Base-by-base conservation (phyloP, 2,797 vertebrate genomes). In the Acanthornis magna region DNA sequence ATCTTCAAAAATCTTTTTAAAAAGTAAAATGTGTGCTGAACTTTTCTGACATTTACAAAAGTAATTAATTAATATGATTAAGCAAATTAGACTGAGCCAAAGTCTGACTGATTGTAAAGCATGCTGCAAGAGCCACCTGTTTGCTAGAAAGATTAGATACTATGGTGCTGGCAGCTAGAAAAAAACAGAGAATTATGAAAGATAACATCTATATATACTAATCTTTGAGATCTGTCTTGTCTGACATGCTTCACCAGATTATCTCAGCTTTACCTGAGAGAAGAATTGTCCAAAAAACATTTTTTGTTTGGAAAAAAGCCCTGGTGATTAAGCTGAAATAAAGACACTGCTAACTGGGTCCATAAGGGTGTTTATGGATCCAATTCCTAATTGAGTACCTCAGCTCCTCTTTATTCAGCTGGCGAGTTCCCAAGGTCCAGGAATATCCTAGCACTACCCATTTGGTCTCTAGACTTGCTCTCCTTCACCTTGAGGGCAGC, bases 1-100 rank as follows among this genome's bases (percentile, higher is more conserved):
- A 94, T 90, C 89, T 90, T 87, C 13, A 85, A 77, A 95, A 88
- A 67, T 47, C 91, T 90, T 96, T 94, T 94, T 82, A 30, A 93
- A 93, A 96, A 97, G 94, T 95, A 97, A 95, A 96, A 97, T 95
- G 77, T 93, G 89, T 51, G 16, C 85, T 97, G 95, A 97, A 96
- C 96, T 97, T 97, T 95, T 97, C 95, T 97, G 96, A 97, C 96
- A 97, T 97, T 97, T 97, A 97, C 94, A 95, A 96, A 97, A 97
- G 96, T 96, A 96, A 96, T 97, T 97, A 97, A 97, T 97, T 97
- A 96, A 97, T 97, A 97, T 96, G 96, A 97, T 97, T 97, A 97
- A 96, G 96, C 96, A 97, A 97, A 96, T 97, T 95, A 97, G 88
- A 76, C 53, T 90, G 94, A 96, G 91, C 91, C 96, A 97, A 97